phyloP scores from a whole-genome alignment of 2,113 vertebrate species.

The Lichenostomus cassidix region DNA sequence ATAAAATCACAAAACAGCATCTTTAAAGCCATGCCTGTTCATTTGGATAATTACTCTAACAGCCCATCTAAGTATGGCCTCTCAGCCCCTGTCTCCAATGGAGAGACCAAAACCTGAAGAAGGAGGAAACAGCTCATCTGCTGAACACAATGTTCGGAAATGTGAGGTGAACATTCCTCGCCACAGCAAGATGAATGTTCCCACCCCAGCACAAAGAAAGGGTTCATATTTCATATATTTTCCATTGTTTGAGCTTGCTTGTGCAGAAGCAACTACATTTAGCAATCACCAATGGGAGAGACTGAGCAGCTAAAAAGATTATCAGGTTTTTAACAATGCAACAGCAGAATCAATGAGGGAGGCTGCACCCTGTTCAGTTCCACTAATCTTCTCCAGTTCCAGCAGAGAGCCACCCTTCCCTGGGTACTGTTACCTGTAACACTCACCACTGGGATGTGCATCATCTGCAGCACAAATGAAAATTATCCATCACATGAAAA shows the following conservation, averaged over 20 bases:
- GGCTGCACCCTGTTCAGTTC: not conserved
- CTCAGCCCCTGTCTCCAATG: not conserved
- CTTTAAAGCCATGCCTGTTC: not conserved
- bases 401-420: not conserved
- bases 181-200: not conserved
- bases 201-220: slow-evolving; percentile 18
- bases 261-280: not conserved
- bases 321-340: not conserved
- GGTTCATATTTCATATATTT: slow-evolving; percentile 11
- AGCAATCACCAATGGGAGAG: not conserved
- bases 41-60: slow-evolving; percentile 36
- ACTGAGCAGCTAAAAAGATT: not conserved
- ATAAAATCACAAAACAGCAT: not conserved
- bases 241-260: slow-evolving; percentile 31
- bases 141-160: slow-evolving; percentile 59
- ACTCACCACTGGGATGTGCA: not conserved
- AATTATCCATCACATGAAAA: not conserved
- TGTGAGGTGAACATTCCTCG: slow-evolving; percentile 31
- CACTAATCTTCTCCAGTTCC: not conserved
- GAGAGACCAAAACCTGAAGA: not conserved
- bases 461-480: not conserved
- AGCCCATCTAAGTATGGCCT: not conserved
- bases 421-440: not conserved
- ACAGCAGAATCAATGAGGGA: not conserved
- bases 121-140: slow-evolving; percentile 50